Evolutionary conservation across 2,888 invertebrate genomes (phyloP).

Genomic region (Athalia rosae): DNA sequence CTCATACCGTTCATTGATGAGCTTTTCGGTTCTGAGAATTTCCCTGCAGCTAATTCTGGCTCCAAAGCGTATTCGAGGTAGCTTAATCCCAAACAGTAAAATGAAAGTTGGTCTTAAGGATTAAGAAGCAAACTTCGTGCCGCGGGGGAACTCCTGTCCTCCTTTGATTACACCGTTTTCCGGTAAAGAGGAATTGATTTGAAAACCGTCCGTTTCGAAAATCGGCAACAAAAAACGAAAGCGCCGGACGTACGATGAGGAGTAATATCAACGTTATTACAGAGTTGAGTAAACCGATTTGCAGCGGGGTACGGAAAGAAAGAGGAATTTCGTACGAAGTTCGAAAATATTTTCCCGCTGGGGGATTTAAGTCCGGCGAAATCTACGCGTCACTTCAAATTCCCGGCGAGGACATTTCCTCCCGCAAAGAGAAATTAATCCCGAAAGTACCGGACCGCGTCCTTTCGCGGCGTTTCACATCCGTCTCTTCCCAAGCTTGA

Average conservation of each 20-base stretch:
- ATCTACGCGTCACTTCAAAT: neutral
- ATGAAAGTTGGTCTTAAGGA: slow-evolving; percentile 33
- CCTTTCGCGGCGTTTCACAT: slow-evolving; percentile 11
- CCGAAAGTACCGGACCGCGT: slow-evolving; percentile 15
- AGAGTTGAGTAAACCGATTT: too few species aligned
- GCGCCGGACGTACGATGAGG: too few species aligned
- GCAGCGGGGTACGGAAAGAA: too few species aligned
- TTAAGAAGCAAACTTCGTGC: slow-evolving; percentile 8
- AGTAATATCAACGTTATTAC: too few species aligned
- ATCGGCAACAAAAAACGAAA: too few species aligned
- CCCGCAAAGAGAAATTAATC: slow-evolving; percentile 20
- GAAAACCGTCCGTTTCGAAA: too few species aligned
- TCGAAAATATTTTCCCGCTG: too few species aligned
- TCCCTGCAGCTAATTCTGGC: neutral
- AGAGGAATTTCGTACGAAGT: too few species aligned
- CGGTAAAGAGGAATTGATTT: too few species aligned
- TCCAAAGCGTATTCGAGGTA: neutral
- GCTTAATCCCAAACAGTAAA: neutral
- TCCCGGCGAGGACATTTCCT: neutral
- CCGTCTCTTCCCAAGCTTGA: slow-evolving; percentile 14
- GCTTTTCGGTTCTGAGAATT: neutral
- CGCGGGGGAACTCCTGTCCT: neutral
- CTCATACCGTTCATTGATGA: slow-evolving; percentile 10
- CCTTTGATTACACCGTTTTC: too few species aligned
- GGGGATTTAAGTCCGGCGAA: too few species aligned